phyloP scores from a whole-genome alignment of 2,888 invertebrate species.

The Agrypnus murinus region DNA sequence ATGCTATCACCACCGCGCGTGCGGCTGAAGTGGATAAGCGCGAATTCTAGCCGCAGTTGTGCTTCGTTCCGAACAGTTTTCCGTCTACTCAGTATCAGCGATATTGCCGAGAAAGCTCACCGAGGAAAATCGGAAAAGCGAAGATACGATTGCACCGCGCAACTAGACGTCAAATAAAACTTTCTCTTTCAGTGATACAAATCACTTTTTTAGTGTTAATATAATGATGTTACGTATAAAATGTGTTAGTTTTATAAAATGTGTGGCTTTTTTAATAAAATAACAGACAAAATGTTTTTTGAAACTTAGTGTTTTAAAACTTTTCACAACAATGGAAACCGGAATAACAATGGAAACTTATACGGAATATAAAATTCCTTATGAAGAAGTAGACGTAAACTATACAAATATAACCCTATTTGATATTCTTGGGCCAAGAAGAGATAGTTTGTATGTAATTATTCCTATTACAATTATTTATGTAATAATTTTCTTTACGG shows the following conservation, averaged over 20 bases:
- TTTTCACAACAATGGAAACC: constrained; percentile 5
- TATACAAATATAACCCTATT: not conserved
- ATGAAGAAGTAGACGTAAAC: not conserved
- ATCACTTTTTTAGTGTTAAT: not conserved
- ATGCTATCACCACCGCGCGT: constrained; percentile 27
- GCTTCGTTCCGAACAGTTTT: constrained; percentile 22
- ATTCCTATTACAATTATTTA: constrained; percentile 86
- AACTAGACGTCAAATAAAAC: not conserved
- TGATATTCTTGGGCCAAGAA: constrained; percentile 57
- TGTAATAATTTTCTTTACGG: constrained; percentile 83
- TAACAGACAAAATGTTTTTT: not conserved
- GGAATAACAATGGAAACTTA: not conserved
- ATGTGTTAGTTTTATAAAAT: not conserved
- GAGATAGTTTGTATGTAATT: constrained; percentile 78
- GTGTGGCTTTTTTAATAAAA: not conserved
- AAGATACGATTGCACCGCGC: not conserved
- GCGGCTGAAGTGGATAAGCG: constrained; percentile 28
- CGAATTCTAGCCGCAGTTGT: constrained; percentile 31
- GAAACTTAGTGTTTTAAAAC: not conserved
- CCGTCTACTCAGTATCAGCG: constrained; percentile 25
- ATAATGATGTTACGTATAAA: not conserved
- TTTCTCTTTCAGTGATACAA: not conserved
- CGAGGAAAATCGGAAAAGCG: constrained; percentile 2
- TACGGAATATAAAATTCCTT: not conserved
- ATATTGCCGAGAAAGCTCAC: constrained; percentile 22